Conservation (phyloP, 2,888 invertebrate species). For the Euplagia quadripunctaria region DNA sequence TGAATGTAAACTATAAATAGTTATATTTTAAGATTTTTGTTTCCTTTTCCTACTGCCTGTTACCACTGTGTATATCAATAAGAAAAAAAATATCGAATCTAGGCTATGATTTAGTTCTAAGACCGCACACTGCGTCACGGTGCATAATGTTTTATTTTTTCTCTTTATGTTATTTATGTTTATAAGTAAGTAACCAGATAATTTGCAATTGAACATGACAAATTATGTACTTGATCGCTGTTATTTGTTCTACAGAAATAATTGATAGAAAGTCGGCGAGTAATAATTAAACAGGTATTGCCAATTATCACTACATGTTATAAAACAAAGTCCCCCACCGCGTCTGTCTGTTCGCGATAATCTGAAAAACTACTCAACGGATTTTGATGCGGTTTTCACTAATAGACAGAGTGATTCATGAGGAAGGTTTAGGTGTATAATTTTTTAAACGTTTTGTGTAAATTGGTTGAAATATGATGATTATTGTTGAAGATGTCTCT, state of each 20-base stretch:
- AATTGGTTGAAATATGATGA: too few species aligned
- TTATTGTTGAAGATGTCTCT: too few species aligned
- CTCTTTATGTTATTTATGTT: slow-evolving; percentile 47
- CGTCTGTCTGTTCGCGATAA: too few species aligned
- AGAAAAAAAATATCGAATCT: slow-evolving; percentile 61
- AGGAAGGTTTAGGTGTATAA: too few species aligned
- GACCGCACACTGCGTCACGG: slow-evolving; percentile 56
- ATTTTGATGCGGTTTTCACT: too few species aligned
- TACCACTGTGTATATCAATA: slow-evolving; percentile 45
- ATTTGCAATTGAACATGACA: background rate
- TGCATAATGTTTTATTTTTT: slow-evolving; percentile 72
- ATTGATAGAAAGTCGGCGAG: background rate
- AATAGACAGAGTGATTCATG: too few species aligned
- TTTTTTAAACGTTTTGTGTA: too few species aligned
- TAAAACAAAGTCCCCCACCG: too few species aligned
- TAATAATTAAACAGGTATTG: background rate
- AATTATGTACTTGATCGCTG: background rate
- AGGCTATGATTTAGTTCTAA: slow-evolving; percentile 77
- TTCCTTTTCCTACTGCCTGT: slow-evolving; percentile 40
- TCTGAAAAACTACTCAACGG: too few species aligned
- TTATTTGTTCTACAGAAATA: background rate
- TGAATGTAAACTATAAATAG: slow-evolving; percentile 7
- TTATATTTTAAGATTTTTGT: slow-evolving; percentile 20
- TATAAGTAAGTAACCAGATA: slow-evolving; percentile 4
- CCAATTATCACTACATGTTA: too few species aligned